Evolutionary conservation across 1,140 invertebrate species (phyloP).

Genomic region (Carposina sasakii): DNA sequence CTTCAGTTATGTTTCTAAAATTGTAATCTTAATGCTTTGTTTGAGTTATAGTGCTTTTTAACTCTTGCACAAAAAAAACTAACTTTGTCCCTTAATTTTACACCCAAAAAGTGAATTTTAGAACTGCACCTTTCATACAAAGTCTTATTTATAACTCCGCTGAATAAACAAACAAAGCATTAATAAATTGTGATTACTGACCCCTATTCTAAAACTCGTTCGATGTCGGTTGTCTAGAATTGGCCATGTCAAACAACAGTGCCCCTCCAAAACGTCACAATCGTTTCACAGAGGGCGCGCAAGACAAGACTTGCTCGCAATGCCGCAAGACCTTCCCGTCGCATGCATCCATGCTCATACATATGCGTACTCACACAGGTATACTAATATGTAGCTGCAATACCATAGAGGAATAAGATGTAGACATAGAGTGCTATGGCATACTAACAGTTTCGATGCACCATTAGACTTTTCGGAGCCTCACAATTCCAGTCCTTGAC

Average conservation of each 20-base stretch:
- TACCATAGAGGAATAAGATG: no score
- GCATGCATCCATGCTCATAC: constrained; percentile 84
- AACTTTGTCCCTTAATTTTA: no score
- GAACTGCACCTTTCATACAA: no score
- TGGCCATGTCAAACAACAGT: constrained; percentile 85
- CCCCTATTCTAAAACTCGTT: constrained; percentile 51
- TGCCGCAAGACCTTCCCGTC: constrained; percentile 85
- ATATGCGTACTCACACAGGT: constrained; percentile 81
- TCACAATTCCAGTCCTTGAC: no score
- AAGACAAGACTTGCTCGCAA: constrained; percentile 79
- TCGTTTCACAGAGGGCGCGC: constrained; percentile 74
- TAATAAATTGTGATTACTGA: constrained; percentile 29
- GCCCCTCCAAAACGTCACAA: constrained; percentile 75
- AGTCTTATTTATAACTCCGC: no score
- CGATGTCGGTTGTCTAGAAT: constrained; percentile 75
- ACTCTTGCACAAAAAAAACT: no score
- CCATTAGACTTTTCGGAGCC: no score
- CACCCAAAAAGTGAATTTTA: no score
- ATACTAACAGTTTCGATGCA: no score
- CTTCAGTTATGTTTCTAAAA: constrained; percentile 64
- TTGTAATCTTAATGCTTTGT: constrained; percentile 40
- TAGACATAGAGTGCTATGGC: no score
- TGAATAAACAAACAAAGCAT: constrained; percentile 37
- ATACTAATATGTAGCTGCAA: no score
- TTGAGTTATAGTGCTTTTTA: no score